Evolutionary conservation across 2,113 vertebrate genomes (phyloP), one percentile per base, ranked within the genome.

Genomic region (Xenopus laevis): DNA sequence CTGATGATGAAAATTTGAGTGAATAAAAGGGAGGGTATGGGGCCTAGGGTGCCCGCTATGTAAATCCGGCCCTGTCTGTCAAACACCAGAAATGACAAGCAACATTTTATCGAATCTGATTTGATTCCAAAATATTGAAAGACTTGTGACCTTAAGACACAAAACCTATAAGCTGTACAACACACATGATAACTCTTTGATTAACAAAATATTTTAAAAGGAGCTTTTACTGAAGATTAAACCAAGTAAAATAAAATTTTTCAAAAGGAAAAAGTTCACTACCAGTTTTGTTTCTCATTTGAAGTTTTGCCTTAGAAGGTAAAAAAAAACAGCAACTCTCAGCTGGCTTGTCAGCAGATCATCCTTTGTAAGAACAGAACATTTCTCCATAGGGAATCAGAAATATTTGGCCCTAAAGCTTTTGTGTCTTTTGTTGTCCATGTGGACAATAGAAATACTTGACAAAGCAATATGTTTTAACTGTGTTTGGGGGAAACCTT

Each of bases 401-500:
- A 59, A 76, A 62, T 67, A 69, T 68, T 69, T 69, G 7, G n/a
- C 66, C 74, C 74, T 15, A 5, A 69, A 58, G 74, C 74, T 64
- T 55, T n/a, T 62, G 65, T 52, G 65, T 46, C 66, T 76, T 76
- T 76, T 76, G 66, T 76, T 76, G 74, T 76, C 74, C 59, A 17
- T 44, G 74, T 23, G 74, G 58, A 76, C 66, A 59, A 76, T 69
- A 55, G 63, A 76, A 76, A 76, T 66, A 55, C 55, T 58, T 52
- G 63, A 63, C 53, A 69, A 76, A 69, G 59, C 74, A 76, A 76
- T 76, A 69, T 76, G 74, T 53, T 76, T 76, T 69, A 69, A 76
- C 74, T 59, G 69, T 58, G 45, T 69, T 58, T 69, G 58, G 63
- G 69, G 62, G 66, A 50, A 33, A 20, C 64, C 46, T 15, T 40